Evolutionary conservation across 2,797 vertebrate genomes (phyloP), one percentile per base, ranked within the genome.

Genomic region (Gorsachius magnificus): DNA sequence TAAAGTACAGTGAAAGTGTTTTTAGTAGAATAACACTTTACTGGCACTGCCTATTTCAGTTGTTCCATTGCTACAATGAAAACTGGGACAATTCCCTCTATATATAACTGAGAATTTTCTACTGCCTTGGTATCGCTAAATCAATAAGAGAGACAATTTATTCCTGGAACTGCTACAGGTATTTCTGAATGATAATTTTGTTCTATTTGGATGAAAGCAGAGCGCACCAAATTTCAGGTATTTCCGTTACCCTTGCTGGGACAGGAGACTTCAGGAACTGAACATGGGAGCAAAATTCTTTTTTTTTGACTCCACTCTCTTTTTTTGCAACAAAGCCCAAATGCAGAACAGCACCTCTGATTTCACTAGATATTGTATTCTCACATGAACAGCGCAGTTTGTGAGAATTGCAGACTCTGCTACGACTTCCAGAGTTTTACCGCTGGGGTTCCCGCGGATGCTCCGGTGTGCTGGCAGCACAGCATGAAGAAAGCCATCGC

Each of bases 1-100:
- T 90, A 36, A 89, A 76, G 14, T 41, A 66, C 20, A 80, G 29
- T 74, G 60, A 64, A 38, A 91, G 29, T 68, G 29, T 2, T 61
- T 94, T 91, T 70, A 71, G 60, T 64, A 50, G 60, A 89, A 57
- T 80, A 68, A 77, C 25, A 45, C 82, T 80, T 87, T 77, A 91
- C 31, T 46, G 57, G 78, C 93, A 68, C 76, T 74, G 45, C 48
- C 38, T 87, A 19, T 92, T 94, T 91, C 71, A 75, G 76, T 91
- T 83, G 33, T 96, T 94, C 81, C 6, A 0, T 68, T 80, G 76
- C 78, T 80, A 85, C 71, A 85, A 9, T 56, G 75, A 94, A 94
- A 96, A 89, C 89, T 93, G 81, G 88, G 75, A 91, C 89, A 87
- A 92, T 89, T 87, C 45, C 50, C 65, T 83, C 48, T 85, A 65